Conservation (phyloP, 2,113 vertebrate genomes). For the Excalfactoria chinensis region DNA sequence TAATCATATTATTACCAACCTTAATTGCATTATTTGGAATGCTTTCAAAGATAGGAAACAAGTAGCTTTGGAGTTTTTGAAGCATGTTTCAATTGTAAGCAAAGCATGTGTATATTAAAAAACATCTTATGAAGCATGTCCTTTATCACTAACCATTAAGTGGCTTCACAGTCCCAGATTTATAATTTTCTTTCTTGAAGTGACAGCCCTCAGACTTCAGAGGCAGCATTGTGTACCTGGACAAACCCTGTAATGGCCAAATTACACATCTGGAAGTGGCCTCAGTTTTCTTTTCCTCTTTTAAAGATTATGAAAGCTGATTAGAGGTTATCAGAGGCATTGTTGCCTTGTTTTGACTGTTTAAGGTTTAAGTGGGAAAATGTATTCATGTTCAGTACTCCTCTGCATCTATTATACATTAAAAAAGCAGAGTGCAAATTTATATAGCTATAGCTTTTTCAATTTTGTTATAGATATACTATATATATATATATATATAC, state of each 20-base stretch:
- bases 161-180: not conserved
- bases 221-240: not conserved
- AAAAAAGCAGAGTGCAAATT: not conserved
- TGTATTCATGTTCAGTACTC: not conserved
- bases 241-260: not conserved
- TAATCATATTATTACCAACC: not conserved
- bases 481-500: too few relatives aligned
- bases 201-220: accelerated
- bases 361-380: not conserved
- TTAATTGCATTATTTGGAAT: not conserved
- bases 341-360: not conserved
- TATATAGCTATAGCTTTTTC: not conserved
- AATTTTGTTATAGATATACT: not conserved
- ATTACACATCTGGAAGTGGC: not conserved
- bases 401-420: not conserved
- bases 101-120: not conserved
- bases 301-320: not conserved
- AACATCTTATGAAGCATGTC: not conserved
- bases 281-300: not conserved
- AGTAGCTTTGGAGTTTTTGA: not conserved
- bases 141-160: not conserved
- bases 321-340: not conserved
- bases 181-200: accelerated
- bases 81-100: not conserved
- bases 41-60: not conserved